phyloP scores from a whole-genome alignment of 2,888 invertebrate genomes.

The Heterodera filipjevi region DNA sequence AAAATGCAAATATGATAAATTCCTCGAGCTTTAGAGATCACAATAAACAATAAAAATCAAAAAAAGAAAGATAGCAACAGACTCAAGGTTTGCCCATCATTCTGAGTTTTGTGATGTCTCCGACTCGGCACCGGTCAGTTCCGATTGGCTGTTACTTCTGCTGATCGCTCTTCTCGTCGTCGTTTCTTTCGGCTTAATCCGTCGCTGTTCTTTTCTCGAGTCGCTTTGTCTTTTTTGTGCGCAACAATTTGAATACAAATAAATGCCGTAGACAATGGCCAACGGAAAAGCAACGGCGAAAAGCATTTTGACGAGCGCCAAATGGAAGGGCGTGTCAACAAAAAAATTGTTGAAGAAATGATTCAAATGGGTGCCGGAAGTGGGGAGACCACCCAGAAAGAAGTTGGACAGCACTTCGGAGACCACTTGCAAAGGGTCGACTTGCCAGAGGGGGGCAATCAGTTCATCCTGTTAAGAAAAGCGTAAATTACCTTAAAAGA shows the following conservation, averaged over 20 bases:
- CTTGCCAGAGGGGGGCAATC: conserved; percentile 40
- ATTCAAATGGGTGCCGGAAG: conserved; percentile 43
- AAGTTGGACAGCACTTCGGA: conserved; percentile 46
- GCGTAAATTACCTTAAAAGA: background rate
- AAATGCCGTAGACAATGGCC: background rate
- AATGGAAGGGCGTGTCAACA: conserved; percentile 41
- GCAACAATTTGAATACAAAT: background rate
- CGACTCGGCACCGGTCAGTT: background rate
- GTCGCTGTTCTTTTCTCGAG: background rate
- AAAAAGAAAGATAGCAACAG: background rate
- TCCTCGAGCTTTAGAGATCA: too few species aligned
- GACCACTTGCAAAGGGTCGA: conserved; percentile 43
- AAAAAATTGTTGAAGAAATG: conserved; percentile 48
- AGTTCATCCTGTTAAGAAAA: conserved; percentile 38
- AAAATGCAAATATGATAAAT: too few species aligned
- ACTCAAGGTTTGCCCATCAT: background rate
- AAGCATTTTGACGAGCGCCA: conserved; percentile 28
- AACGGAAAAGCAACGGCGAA: background rate
- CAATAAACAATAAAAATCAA: background rate
- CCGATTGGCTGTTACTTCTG: background rate
- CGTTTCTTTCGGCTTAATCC: background rate
- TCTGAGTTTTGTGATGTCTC: background rate
- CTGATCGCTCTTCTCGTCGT: background rate
- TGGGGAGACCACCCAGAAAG: conserved; percentile 40
- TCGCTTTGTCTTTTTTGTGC: background rate